Conservation (phyloP, 2,113 vertebrate species). For the Prunella fulvescens region DNA sequence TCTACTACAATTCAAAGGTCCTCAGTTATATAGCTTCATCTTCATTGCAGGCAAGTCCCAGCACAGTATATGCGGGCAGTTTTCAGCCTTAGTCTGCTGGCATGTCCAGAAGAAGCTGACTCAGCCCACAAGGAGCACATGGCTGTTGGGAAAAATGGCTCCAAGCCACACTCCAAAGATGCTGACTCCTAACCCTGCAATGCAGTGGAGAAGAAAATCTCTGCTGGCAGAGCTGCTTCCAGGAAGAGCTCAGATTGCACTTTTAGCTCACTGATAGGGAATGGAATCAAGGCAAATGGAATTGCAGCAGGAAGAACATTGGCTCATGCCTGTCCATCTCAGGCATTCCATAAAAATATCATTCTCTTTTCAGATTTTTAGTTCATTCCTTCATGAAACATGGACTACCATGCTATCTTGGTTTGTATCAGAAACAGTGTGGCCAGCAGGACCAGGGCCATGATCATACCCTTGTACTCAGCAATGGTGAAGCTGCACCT, state of each 20-base stretch:
- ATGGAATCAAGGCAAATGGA: neutral
- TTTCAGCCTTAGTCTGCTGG: neutral
- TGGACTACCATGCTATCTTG: neutral
- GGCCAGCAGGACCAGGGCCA: neutral
- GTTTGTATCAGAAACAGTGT: neutral
- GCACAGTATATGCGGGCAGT: neutral
- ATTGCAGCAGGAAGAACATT: neutral
- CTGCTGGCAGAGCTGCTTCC: neutral
- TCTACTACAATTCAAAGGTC: neutral
- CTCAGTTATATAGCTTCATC: neutral
- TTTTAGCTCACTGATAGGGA: neutral
- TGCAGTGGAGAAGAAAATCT: neutral
- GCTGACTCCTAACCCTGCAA: neutral
- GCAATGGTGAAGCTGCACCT: neutral
- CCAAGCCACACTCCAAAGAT: neutral
- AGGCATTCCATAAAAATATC: neutral
- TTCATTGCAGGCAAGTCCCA: neutral
- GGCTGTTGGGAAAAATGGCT: neutral
- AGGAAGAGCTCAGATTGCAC: neutral
- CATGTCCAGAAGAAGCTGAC: neutral
- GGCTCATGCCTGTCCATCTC: neutral
- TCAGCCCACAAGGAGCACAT: neutral
- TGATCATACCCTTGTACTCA: neutral
- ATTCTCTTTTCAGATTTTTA: neutral
- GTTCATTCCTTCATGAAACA: neutral